Conservation (phyloP, 2,797 vertebrate genomes). For the Philypnodon macrostomus region DNA sequence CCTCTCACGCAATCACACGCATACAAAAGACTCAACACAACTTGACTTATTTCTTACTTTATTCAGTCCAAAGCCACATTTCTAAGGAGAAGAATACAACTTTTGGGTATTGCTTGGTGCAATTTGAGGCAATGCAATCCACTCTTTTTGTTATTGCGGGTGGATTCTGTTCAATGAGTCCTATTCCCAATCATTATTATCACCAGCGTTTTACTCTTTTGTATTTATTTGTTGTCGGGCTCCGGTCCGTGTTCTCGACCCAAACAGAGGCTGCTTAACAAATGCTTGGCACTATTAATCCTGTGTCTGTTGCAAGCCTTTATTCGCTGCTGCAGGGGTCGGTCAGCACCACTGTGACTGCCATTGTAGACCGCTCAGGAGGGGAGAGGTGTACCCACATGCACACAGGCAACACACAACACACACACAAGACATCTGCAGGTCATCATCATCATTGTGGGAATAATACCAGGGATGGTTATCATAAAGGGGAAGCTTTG, state of each 20-base stretch:
- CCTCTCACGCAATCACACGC: neutral
- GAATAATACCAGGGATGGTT: conserved; percentile 79
- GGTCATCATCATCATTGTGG: conserved; percentile 75
- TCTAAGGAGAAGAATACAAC: neutral
- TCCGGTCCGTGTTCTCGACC: conserved; percentile 41
- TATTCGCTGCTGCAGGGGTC: conserved; percentile 69
- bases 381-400: conserved; percentile 58
- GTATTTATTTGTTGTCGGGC: conserved; percentile 35
- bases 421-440: conserved; percentile 69
- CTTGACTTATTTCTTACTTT: too few species aligned
- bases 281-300: conserved; percentile 72
- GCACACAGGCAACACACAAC: conserved; percentile 30
- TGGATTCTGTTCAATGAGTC: conserved; percentile 9
- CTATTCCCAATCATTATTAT: conserved; percentile 21
- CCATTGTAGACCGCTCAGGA: conserved; percentile 63
- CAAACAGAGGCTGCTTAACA: conserved; percentile 62
- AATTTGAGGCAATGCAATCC: neutral
- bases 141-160: conserved; percentile 7
- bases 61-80: too few species aligned
- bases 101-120: too few species aligned
- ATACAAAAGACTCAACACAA: neutral
- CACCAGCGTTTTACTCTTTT: conserved; percentile 27
- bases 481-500: conserved; percentile 81
- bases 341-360: conserved; percentile 61
- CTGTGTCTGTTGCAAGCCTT: conserved; percentile 55